Evolutionary conservation across 2,888 invertebrate species (phyloP).

Genomic region (Fragum sueziense): DNA sequence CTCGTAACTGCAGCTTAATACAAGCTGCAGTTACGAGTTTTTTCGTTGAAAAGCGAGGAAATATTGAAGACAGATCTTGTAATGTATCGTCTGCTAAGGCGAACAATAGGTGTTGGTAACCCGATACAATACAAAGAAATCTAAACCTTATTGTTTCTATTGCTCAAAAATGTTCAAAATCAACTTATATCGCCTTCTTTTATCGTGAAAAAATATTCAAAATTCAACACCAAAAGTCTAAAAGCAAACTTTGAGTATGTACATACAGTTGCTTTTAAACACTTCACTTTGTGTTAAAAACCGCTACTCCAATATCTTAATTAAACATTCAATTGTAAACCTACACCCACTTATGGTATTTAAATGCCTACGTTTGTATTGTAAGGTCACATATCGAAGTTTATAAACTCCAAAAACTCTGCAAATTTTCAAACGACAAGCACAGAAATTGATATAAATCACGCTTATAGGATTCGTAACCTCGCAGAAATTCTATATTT

Average conservation of each 20-base stretch:
- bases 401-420: constrained; percentile 1
- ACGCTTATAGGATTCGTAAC: not conserved
- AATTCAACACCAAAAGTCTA: too few relatives aligned
- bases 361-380: not conserved
- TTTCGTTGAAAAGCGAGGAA: too few relatives aligned
- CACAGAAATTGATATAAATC: not conserved
- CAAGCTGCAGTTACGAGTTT: too few relatives aligned
- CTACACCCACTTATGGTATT: constrained; percentile 9
- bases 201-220: too few relatives aligned
- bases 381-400: constrained; percentile 8
- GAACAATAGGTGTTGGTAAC: too few relatives aligned
- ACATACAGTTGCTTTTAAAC: constrained; percentile 1
- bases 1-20: too few relatives aligned
- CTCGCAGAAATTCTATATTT: not conserved
- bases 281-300: not conserved
- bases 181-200: too few relatives aligned
- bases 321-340: constrained; percentile 15
- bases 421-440: not conserved
- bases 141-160: too few relatives aligned
- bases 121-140: too few relatives aligned
- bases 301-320: constrained; percentile 9
- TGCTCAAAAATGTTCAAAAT: too few relatives aligned
- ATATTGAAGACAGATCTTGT: too few relatives aligned
- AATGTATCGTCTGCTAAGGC: too few relatives aligned
- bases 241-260: not conserved